These are phyloP conservation scores for Mus minutoides DNA, from an alignment of 2,797 vertebrate species.

Conservation along the genomic window DNA sequence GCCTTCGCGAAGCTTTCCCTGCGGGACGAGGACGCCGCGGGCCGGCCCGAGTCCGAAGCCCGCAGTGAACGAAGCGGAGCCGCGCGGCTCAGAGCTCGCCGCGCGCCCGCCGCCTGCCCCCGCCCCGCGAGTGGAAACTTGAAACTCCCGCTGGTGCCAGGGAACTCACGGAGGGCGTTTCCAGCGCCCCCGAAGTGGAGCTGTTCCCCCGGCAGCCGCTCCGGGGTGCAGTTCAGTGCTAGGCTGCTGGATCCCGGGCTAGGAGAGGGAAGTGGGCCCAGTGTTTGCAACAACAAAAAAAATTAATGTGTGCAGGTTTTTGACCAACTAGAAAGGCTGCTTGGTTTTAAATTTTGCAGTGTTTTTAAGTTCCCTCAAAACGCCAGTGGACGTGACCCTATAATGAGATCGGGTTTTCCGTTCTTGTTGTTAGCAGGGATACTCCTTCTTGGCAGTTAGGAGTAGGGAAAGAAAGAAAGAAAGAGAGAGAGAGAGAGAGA, in stretches of 20 bases:
- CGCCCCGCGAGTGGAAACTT: conserved; percentile 46
- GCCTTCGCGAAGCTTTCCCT: background rate
- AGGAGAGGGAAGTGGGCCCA: background rate
- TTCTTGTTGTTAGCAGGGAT: background rate
- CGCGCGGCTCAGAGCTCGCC: background rate
- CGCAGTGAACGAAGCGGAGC: background rate
- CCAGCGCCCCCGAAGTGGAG: background rate
- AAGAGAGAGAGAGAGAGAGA: background rate
- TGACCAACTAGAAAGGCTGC: background rate
- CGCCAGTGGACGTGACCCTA: background rate
- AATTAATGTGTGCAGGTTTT: background rate
- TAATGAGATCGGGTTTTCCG: background rate
- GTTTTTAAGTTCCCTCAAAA: background rate
- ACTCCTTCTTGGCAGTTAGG: background rate
- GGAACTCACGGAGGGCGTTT: conserved; percentile 38
- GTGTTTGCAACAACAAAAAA: background rate
- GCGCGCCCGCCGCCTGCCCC: background rate
- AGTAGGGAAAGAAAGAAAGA: background rate
- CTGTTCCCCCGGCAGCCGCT: background rate
- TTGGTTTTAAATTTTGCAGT: background rate
- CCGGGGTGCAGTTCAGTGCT: too few relatives aligned
- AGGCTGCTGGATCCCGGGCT: background rate
- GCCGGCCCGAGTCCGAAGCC: background rate
- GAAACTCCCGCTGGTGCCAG: conserved; percentile 75
- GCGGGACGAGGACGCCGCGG: background rate